These are phyloP conservation scores for Gandaritis pyraliata DNA, from an alignment of 2,888 invertebrate species.

Conservation along the genomic window DNA sequence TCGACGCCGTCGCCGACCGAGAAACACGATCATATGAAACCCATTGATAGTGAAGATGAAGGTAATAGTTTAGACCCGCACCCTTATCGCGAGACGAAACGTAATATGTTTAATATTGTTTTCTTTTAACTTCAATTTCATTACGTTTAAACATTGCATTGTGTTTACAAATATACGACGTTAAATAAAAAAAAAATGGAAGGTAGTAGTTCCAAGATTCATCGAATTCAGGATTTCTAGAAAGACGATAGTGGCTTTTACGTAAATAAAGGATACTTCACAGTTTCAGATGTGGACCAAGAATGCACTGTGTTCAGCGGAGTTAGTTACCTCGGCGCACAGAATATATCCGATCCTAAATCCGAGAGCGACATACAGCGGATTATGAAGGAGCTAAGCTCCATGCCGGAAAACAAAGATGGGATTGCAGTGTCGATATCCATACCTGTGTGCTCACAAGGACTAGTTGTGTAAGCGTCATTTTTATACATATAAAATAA, in stretches of 20 bases:
- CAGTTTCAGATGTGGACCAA: conserved; percentile 93
- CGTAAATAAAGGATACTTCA: conserved; percentile 33
- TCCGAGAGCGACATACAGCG: conserved; percentile 96
- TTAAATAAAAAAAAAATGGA: too few relatives aligned
- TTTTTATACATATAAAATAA: too few relatives aligned
- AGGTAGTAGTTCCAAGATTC: too few relatives aligned
- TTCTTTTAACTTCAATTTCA: too few relatives aligned
- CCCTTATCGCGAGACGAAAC: too few relatives aligned
- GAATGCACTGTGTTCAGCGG: conserved; percentile 96
- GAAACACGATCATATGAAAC: conserved; percentile 92
- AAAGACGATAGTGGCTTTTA: conserved; percentile 12
- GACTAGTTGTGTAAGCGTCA: conserved; percentile 94
- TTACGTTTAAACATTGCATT: too few relatives aligned
- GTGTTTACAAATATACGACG: too few relatives aligned
- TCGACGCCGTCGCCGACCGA: conserved; percentile 83
- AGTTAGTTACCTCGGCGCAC: conserved; percentile 96
- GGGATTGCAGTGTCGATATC: conserved; percentile 96
- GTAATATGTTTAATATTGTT: too few relatives aligned
- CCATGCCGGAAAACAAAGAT: conserved; percentile 87
- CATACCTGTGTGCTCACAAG: conserved; percentile 96
- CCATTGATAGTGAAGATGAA: conserved; percentile 90
- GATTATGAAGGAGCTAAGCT: conserved; percentile 96
- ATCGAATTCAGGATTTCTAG: too few relatives aligned
- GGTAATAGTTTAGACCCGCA: conserved; percentile 62
- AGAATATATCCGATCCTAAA: conserved; percentile 95